Evolutionary conservation across 2,113 vertebrate genomes (phyloP), one percentile per base, ranked within the genome.

Genomic region (Chaetura pelagica): DNA sequence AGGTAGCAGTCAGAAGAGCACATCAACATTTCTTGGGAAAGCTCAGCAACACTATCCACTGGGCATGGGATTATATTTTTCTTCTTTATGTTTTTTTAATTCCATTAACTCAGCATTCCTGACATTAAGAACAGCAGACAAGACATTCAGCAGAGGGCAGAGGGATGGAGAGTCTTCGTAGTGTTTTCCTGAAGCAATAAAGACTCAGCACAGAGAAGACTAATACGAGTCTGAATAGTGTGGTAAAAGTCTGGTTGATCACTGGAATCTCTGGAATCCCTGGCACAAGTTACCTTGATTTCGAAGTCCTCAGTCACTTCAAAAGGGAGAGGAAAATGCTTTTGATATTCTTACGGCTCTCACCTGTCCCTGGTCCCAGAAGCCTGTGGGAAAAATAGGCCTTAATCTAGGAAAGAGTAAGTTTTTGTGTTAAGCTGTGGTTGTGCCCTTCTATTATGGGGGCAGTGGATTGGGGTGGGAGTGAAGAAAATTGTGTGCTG

Each of bases 271-370:
- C 21, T 84, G n/a, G 20, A 77, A 92, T 29, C 10, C 42, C 21
- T 84, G n/a, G 20, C 22, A 89, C 18, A 74, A 86, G 67, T 87
- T 92, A 48, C 32, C 46, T 92, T 78, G 38, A 87, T 78, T 89
- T 59, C 87, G 69, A 85, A 29, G 35, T 83, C 44, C 67, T 89
- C 57, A 78, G 49, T 4, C 4, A 16, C 71, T 94, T 90, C 55
- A 73, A 24, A 24, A 84, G 12, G 27, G 19, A 87, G 7, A 77
- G 13, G 34, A 86, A 77, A 93, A 85, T 74, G 16, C 26, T 71
- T 63, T 22, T 51, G 24, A 30, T 84, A 51, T 5, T 73, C 34
- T 83, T 76, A 49, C 38, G 38, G 26, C 5, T 91, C 15, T 73
- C 63, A 38, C 10, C 11, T 74, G 6, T 26, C n/a, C 62, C 7